Conservation (phyloP, 2,888 invertebrate species). For the Tuberolachnus salignus region DNA sequence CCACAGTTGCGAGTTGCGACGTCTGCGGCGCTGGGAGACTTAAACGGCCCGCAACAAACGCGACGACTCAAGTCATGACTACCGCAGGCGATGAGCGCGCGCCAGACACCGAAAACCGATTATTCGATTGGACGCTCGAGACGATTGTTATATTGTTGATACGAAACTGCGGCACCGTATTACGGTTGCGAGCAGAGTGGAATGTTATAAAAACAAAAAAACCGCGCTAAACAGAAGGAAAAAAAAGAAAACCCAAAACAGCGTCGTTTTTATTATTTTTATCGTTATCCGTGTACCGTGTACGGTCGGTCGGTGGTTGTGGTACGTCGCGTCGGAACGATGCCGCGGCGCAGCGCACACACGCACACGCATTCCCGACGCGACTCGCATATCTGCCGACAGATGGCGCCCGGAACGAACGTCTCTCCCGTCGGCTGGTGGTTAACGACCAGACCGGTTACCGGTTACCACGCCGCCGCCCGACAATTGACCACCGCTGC, state of each 20-base stretch:
- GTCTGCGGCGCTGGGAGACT: slow-evolving; percentile 20
- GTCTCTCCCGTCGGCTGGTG: background rate
- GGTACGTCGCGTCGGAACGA: background rate
- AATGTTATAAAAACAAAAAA: background rate
- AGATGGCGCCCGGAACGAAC: background rate
- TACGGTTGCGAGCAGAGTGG: too few relatives aligned
- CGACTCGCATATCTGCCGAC: slow-evolving; percentile 36
- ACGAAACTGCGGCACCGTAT: background rate
- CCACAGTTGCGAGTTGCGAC: background rate
- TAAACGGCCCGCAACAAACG: background rate
- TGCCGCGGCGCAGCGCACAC: slow-evolving; percentile 20
- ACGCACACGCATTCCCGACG: slow-evolving; percentile 25
- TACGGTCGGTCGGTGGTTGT: background rate
- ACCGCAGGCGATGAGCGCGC: background rate
- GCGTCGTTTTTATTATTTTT: background rate
- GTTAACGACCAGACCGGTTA: background rate
- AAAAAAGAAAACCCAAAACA: background rate
- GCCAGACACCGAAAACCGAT: background rate
- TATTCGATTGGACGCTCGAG: background rate
- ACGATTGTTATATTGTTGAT: too few relatives aligned
- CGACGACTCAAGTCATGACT: background rate
- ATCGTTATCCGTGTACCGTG: background rate
- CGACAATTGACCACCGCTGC: too few relatives aligned
- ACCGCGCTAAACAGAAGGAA: too few relatives aligned
- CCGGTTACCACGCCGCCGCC: too few relatives aligned